Conservation (phyloP, 2,888 invertebrate genomes). For the Augochlorella aurata region DNA sequence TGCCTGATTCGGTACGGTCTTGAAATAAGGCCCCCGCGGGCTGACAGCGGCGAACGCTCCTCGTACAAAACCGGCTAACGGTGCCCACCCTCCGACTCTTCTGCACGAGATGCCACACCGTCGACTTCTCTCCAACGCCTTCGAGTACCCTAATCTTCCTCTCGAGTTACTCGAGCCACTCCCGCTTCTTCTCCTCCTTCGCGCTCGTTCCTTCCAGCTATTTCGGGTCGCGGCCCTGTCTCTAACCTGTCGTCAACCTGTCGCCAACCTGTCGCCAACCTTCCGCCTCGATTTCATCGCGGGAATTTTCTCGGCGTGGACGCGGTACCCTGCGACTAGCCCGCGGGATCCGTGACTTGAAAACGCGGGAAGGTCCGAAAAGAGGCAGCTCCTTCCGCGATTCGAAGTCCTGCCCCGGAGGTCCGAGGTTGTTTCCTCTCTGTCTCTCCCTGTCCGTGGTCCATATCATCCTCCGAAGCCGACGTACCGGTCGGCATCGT, state of each 20-base stretch:
- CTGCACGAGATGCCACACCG: slow-evolving; percentile 57
- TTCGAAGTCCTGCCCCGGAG: slow-evolving; percentile 62
- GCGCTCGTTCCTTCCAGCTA: slow-evolving; percentile 29
- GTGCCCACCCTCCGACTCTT: slow-evolving; percentile 70
- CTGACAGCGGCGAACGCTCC: slow-evolving; percentile 73
- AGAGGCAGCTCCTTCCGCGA: slow-evolving; percentile 63
- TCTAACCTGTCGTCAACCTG: too few relatives aligned
- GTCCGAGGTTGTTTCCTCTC: slow-evolving; percentile 58
- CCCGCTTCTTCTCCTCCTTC: slow-evolving; percentile 24
- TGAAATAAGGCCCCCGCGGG: slow-evolving; percentile 76
- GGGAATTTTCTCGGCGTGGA: neutral
- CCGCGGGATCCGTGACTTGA: slow-evolving; percentile 12
- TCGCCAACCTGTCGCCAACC: too few relatives aligned
- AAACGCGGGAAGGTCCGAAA: neutral
- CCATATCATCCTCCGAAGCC: slow-evolving; percentile 77
- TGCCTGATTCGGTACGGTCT: slow-evolving; percentile 78
- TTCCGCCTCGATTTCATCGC: neutral
- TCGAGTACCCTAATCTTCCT: slow-evolving; percentile 71
- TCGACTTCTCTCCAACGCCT: slow-evolving; percentile 64
- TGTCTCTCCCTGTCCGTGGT: slow-evolving; percentile 68
- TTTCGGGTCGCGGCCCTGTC: neutral
- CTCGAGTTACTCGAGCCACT: slow-evolving; percentile 42
- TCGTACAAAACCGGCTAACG: slow-evolving; percentile 74
- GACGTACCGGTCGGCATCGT: slow-evolving; percentile 79
- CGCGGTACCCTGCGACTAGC: neutral